phyloP scores from a whole-genome alignment of 2,888 invertebrate species.

The Caenorhabditis sulstoni region DNA sequence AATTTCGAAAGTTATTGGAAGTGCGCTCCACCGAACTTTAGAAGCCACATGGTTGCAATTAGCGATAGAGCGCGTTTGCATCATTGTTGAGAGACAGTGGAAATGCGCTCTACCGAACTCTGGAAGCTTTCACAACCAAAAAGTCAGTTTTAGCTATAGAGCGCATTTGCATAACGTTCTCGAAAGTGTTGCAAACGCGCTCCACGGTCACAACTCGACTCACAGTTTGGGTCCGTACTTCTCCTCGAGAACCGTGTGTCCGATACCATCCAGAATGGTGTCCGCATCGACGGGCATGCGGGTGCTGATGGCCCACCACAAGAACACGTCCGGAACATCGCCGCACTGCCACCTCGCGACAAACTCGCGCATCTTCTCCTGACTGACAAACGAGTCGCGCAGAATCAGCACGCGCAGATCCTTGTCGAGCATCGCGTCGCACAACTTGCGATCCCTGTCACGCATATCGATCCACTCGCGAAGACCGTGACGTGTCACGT shows the following conservation, averaged over 20 bases:
- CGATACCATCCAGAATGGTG: conserved; percentile 8
- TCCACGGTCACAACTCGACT: not conserved
- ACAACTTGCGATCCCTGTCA: conserved; percentile 27
- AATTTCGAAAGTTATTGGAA: no score
- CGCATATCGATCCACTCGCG: conserved; percentile 23
- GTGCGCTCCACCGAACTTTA: no score
- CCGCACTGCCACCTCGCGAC: conserved; percentile 16
- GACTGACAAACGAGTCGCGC: conserved; percentile 39
- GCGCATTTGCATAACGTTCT: no score
- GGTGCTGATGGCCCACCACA: conserved; percentile 44
- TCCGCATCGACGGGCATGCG: conserved; percentile 1
- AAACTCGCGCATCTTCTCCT: conserved; percentile 21
- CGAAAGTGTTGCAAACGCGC: no score
- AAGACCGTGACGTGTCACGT: conserved; percentile 32
- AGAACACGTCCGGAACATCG: conserved; percentile 24
- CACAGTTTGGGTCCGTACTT: conserved; percentile 27
- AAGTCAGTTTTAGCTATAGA: no score
- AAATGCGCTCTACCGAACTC: no score
- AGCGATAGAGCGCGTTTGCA: no score
- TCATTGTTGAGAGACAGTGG: no score
- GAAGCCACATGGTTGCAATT: no score
- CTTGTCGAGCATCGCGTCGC: conserved; percentile 37
- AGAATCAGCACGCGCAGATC: conserved; percentile 42
- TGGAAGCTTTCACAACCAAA: no score
- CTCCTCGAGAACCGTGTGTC: not conserved